These are phyloP conservation scores for Seriola dumerili DNA, from an alignment of 2,113 vertebrate genomes.

Conservation along the genomic window DNA sequence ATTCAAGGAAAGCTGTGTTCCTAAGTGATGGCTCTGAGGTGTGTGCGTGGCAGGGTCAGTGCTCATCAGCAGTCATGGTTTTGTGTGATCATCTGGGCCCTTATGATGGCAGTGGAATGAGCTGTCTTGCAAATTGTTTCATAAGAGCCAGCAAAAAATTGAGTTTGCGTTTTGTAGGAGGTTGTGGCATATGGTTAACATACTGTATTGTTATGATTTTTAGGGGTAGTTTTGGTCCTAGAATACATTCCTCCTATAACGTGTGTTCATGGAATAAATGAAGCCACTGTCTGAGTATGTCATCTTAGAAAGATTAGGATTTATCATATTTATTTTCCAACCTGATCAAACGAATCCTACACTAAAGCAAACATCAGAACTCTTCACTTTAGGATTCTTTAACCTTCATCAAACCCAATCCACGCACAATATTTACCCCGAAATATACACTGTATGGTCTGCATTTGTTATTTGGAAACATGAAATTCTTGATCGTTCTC, in stretches of 20 bases:
- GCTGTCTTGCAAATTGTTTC: conserved; percentile 25
- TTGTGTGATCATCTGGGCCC: conserved; percentile 21
- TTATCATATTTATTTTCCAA: not conserved
- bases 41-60: conserved; percentile 13
- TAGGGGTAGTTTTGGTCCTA: conserved; percentile 16
- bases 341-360: not conserved
- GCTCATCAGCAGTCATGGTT: conserved; percentile 24
- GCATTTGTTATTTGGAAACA: not conserved
- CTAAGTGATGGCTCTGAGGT: conserved; percentile 32
- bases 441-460: not conserved
- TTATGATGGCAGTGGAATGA: conserved; percentile 6
- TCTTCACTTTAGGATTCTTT: not conserved
- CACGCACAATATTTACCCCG: not conserved
- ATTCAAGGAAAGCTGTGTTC: conserved; percentile 43
- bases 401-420: not conserved
- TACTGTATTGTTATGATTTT: conserved; percentile 10
- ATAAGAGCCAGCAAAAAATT: not conserved
- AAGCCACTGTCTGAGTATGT: not conserved
- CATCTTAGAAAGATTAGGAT: not conserved
- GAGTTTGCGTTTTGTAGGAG: not conserved
- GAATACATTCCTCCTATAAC: not conserved
- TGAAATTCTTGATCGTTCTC: not conserved
- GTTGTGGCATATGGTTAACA: conserved; percentile 52
- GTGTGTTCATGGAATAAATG: conserved; percentile 2
- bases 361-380: not conserved